Conservation (phyloP, 2,888 invertebrate species). For the Sisyra nigra region DNA sequence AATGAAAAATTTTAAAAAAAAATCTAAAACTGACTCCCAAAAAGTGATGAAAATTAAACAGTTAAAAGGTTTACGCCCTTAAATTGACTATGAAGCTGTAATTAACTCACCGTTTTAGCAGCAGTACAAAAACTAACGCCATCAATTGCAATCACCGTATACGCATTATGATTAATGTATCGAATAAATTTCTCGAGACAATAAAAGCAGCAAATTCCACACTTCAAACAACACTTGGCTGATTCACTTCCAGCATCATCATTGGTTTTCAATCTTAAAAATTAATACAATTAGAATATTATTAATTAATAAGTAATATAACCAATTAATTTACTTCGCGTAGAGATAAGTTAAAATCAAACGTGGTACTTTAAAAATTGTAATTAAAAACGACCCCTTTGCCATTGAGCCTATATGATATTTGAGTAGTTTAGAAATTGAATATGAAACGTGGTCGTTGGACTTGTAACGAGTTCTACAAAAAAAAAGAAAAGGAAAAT, state of each 20-base stretch:
- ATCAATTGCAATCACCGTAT: slow-evolving; percentile 85
- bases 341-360: slow-evolving; percentile 79
- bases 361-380: slow-evolving; percentile 81
- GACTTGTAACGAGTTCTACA: slow-evolving; percentile 48
- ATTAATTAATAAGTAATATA: slow-evolving; percentile 1
- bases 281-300: slow-evolving; percentile 7
- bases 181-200: slow-evolving; percentile 83
- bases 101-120: slow-evolving; percentile 62
- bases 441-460: slow-evolving; percentile 47
- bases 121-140: slow-evolving; percentile 83
- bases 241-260: slow-evolving; percentile 59
- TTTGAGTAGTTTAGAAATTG: slow-evolving; percentile 59
- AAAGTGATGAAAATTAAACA: too few relatives aligned
- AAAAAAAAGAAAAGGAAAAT: slow-evolving; percentile 11
- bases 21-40: too few relatives aligned
- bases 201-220: slow-evolving; percentile 82
- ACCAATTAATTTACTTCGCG: slow-evolving; percentile 51
- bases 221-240: slow-evolving; percentile 56
- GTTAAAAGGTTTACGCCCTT: too few relatives aligned
- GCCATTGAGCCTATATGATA: slow-evolving; percentile 93
- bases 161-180: slow-evolving; percentile 88
- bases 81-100: too few relatives aligned
- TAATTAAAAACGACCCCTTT: slow-evolving; percentile 85
- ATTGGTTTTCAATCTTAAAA: slow-evolving; percentile 42
- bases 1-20: too few relatives aligned